phyloP scores from a whole-genome alignment of 2,797 vertebrate genomes.

The Xenopus petersii region DNA sequence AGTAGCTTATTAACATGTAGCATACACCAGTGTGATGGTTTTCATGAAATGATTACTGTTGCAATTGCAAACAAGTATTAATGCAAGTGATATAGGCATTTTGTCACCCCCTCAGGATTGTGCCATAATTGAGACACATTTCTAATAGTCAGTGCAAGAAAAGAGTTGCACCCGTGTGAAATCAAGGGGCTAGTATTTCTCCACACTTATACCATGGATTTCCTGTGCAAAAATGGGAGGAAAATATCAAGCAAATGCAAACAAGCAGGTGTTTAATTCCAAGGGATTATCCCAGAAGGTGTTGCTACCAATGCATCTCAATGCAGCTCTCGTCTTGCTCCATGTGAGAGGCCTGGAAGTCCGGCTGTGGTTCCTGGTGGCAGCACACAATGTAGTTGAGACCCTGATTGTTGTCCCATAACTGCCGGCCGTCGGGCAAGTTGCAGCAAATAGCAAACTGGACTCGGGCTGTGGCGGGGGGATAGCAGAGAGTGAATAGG shows the following conservation, averaged over 20 bases:
- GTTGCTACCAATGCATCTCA: conserved; percentile 18
- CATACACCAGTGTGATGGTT: no score
- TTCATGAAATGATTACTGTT: no score
- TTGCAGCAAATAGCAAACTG: conserved; percentile 81
- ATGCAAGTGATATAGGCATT: no score
- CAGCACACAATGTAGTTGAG: conserved; percentile 78
- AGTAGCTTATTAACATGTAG: no score
- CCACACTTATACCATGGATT: neutral
- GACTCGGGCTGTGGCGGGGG: conserved; percentile 67
- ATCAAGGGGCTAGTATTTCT: neutral
- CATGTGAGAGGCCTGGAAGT: neutral
- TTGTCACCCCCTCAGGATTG: no score
- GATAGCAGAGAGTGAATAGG: conserved; percentile 74
- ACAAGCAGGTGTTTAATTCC: no score
- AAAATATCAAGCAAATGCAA: no score
- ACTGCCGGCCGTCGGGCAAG: conserved; percentile 68
- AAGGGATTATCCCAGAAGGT: no score
- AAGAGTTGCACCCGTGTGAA: neutral
- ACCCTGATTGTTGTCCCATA: conserved; percentile 89
- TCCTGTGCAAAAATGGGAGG: neutral
- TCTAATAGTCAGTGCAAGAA: no score
- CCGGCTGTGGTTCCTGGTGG: neutral
- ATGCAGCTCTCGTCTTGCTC: conserved; percentile 11
- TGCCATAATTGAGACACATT: no score
- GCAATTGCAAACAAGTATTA: no score